A percentile compares a stretch with the other conserved stretches of the same genome.
Conservation (phyloP, 2,888 invertebrate species). For the Syritta pipiens region DNA sequence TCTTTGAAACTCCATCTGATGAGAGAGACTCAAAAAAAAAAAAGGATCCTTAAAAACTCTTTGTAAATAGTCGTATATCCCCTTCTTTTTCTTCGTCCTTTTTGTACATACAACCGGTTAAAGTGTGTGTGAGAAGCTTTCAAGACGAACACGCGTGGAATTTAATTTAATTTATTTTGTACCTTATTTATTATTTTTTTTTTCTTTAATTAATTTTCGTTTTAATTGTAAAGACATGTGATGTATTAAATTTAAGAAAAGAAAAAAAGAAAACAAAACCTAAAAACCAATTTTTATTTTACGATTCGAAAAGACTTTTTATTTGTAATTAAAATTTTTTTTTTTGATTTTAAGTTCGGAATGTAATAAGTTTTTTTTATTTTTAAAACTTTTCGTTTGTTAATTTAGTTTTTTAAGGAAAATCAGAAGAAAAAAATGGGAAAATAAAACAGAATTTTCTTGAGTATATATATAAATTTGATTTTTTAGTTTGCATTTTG, state of each 20-base stretch:
- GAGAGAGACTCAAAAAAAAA: conserved; percentile 25
- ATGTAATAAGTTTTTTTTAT: conserved; percentile 12
- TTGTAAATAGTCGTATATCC: conserved; percentile 43
- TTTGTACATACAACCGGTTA: conserved; percentile 36
- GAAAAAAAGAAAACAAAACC: too few relatives aligned
- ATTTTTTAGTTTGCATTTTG: neutral
- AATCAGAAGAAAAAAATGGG: conserved; percentile 3
- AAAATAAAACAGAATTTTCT: conserved; percentile 16
- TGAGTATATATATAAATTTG: conserved; percentile 22
- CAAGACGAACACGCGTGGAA: too few relatives aligned
- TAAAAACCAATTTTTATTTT: conserved; percentile 8
- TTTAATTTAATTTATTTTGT: conserved; percentile 28
- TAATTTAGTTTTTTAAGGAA: conserved; percentile 56
- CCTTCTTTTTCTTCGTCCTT: neutral
- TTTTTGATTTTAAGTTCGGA: conserved; percentile 73
- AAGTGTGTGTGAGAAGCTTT: too few relatives aligned
- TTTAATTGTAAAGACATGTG: conserved; percentile 67
- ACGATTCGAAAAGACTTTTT: conserved; percentile 55
- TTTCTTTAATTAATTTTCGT: conserved; percentile 16
- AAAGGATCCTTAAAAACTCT: conserved; percentile 19
- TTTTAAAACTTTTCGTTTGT: conserved; percentile 51
- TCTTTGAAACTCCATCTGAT: conserved; percentile 42
- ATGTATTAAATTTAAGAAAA: conserved; percentile 64
- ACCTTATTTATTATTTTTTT: conserved; percentile 47
- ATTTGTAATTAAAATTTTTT: conserved; percentile 62